Percentiles rank a stretch among this genome's conserved stretches.
These are phyloP conservation scores for Ancistrus triradiatus DNA, from an alignment of 2,113 vertebrate genomes.

Conservation along the genomic window DNA sequence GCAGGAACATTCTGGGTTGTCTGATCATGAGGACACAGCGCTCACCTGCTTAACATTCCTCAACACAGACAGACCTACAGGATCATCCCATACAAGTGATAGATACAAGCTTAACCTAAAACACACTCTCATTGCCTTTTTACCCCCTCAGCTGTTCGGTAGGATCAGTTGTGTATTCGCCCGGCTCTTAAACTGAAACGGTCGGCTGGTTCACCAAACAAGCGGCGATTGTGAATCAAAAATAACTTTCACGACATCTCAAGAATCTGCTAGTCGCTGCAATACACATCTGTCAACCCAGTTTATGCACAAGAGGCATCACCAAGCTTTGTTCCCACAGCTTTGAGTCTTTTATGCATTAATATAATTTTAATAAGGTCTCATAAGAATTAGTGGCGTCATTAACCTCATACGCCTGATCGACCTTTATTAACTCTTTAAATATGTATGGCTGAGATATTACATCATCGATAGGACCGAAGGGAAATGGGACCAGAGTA, in stretches of 20 bases:
- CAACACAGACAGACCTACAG: neutral
- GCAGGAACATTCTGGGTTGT: neutral
- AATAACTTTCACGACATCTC: no score
- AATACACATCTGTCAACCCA: neutral
- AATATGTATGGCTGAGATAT: conserved; percentile 54
- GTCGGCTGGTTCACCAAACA: no score
- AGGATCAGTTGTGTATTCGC: no score
- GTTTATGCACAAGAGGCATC: neutral
- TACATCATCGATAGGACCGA: conserved; percentile 26
- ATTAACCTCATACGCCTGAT: conserved; percentile 18
- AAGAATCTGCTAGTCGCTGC: no score
- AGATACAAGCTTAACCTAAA: neutral
- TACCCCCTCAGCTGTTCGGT: neutral
- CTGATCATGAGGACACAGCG: neutral
- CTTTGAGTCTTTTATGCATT: conserved; percentile 15
- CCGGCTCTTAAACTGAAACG: no score
- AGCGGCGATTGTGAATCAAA: no score
- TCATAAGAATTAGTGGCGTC: neutral
- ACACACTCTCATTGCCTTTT: neutral
- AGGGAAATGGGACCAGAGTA: conserved; percentile 57
- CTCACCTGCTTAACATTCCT: conserved; percentile 9
- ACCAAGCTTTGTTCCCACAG: conserved; percentile 3
- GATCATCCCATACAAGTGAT: neutral
- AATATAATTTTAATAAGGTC: conserved; percentile 31
- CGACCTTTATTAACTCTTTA: conserved; percentile 46